These are phyloP conservation scores for Siphamia tubifer DNA, from an alignment of 2,113 vertebrate species.

Conservation along the genomic window DNA sequence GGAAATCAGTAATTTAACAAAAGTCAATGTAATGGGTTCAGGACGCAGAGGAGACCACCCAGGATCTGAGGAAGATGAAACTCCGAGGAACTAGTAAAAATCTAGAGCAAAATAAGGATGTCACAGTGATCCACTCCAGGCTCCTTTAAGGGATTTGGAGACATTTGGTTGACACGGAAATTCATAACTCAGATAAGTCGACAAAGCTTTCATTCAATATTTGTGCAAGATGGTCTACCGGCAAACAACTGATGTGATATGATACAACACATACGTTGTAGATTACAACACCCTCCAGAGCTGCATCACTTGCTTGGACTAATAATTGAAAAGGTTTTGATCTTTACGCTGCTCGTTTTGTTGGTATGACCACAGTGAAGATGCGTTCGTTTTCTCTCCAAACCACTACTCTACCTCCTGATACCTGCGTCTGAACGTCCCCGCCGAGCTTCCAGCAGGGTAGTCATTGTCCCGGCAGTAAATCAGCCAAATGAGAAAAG, in stretches of 20 bases:
- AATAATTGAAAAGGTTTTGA: slow-evolving; percentile 12
- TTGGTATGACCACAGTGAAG: neutral
- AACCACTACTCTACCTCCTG: neutral
- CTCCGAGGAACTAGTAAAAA: slow-evolving; percentile 47
- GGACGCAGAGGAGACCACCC: slow-evolving; percentile 55
- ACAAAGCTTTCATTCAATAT: slow-evolving; percentile 8
- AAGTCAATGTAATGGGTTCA: slow-evolving; percentile 13
- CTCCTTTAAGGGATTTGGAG: slow-evolving; percentile 1
- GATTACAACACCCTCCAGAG: neutral
- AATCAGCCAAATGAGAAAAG: slow-evolving; percentile 29
- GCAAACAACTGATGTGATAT: no score
- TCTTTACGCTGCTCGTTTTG: no score
- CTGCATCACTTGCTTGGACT: neutral
- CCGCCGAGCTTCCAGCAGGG: slow-evolving; percentile 1
- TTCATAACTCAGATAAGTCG: neutral
- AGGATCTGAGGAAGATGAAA: slow-evolving; percentile 11
- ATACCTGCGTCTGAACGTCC: neutral
- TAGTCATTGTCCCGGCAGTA: slow-evolving; percentile 29
- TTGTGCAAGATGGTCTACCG: slow-evolving; percentile 2
- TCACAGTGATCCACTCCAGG: slow-evolving; percentile 49
- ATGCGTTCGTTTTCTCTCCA: neutral
- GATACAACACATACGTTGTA: no score
- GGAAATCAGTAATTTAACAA: slow-evolving; percentile 11
- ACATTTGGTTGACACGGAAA: slow-evolving; percentile 5
- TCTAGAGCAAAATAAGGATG: slow-evolving; percentile 40